These are phyloP conservation scores for Pao palembangensis DNA, from an alignment of 2,113 vertebrate genomes.

Conservation along the genomic window DNA sequence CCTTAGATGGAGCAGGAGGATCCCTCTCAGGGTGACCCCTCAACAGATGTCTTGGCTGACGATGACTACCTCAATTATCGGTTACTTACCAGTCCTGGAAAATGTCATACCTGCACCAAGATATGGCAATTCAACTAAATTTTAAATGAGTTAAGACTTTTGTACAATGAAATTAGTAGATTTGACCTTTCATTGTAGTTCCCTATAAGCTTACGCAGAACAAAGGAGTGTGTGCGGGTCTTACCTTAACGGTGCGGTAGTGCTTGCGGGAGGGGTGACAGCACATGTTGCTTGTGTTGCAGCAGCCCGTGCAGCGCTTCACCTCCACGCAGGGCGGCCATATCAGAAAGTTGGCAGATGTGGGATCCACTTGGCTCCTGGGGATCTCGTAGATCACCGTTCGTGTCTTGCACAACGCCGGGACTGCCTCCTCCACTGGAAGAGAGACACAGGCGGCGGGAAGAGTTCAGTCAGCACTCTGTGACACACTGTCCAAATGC, in stretches of 20 bases:
- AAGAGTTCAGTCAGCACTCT: constrained; percentile 19
- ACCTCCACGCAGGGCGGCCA: constrained; percentile 99
- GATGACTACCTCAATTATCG: constrained; percentile 2
- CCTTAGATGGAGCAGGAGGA: constrained; percentile 36
- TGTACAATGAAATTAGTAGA: constrained; percentile 27
- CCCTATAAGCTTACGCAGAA: background rate
- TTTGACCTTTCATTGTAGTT: background rate
- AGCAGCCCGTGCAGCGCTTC: constrained; percentile 95
- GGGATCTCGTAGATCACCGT: constrained; percentile 99
- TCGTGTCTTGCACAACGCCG: constrained; percentile 91
- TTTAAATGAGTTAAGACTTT: too few relatives aligned
- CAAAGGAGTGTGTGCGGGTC: constrained; percentile 16
- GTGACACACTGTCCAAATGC: constrained; percentile 34
- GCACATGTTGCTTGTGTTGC: constrained; percentile 93
- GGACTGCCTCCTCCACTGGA: constrained; percentile 89
- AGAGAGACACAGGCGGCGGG: background rate
- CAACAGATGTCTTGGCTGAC: constrained; percentile 35
- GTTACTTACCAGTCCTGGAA: too few relatives aligned
- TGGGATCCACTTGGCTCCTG: constrained; percentile 96
- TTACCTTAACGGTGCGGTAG: constrained; percentile 95
- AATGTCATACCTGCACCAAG: too few relatives aligned
- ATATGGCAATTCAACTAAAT: too few relatives aligned
- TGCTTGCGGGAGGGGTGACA: constrained; percentile 91
- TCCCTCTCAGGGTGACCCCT: constrained; percentile 23
- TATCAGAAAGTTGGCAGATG: constrained; percentile 97